Percentiles rank a stretch among this genome's conserved stretches.
Conservation (phyloP, 2,888 invertebrate genomes). For the Tholera decimalis region DNA sequence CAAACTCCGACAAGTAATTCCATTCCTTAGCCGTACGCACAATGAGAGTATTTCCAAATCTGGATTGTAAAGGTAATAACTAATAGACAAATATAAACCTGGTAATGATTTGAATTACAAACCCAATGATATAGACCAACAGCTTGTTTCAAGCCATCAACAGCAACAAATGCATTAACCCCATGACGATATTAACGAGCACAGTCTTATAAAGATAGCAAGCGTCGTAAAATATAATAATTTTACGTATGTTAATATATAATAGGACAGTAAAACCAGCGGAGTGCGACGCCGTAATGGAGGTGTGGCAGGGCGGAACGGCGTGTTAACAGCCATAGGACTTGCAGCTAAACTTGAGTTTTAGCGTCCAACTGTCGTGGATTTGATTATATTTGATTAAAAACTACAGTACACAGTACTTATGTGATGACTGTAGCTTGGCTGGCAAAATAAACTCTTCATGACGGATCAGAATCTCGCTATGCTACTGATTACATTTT, state of each 20-base stretch:
- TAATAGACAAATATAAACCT: neutral
- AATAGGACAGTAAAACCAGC: conserved; percentile 87
- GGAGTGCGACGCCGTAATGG: conserved; percentile 83
- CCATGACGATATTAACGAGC: conserved; percentile 54
- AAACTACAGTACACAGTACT: neutral
- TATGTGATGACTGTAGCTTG: neutral
- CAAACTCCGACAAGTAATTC: too few relatives aligned
- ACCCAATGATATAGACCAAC: neutral
- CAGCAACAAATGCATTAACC: conserved; percentile 38
- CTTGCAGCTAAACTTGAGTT: conserved; percentile 59
- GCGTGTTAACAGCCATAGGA: conserved; percentile 73
- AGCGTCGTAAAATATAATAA: conserved; percentile 66
- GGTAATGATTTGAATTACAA: neutral
- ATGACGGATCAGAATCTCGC: neutral
- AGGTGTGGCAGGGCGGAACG: conserved; percentile 83
- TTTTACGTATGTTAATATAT: conserved; percentile 78
- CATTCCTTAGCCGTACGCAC: too few relatives aligned
- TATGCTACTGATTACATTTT: too few relatives aligned
- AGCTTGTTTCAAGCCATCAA: conserved; percentile 2
- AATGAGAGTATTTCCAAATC: too few relatives aligned
- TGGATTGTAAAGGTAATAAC: too few relatives aligned
- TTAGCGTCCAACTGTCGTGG: conserved; percentile 49
- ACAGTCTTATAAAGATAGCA: conserved; percentile 63
- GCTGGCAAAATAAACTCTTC: neutral
- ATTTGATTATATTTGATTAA: conserved; percentile 35